These are phyloP conservation scores for Hesperia comma DNA, from an alignment of 2,888 invertebrate genomes.

Conservation along the genomic window DNA sequence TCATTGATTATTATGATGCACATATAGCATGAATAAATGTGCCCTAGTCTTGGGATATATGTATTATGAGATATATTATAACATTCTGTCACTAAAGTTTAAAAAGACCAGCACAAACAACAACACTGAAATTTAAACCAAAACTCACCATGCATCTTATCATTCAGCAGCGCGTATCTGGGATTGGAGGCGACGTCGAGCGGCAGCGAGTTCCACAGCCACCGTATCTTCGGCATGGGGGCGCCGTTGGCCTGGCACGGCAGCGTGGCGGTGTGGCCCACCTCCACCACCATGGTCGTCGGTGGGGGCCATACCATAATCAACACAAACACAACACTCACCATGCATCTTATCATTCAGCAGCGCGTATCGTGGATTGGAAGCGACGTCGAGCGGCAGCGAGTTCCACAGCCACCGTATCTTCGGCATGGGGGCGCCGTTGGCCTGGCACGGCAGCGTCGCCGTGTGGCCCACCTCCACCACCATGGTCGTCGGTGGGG, in stretches of 20 bases:
- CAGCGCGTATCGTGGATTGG: slow-evolving; percentile 93
- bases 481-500: slow-evolving; percentile 95
- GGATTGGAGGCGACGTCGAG: slow-evolving; percentile 92
- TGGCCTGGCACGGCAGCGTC: slow-evolving; percentile 94
- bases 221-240: slow-evolving; percentile 92
- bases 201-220: slow-evolving; percentile 97
- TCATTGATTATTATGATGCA: too few species aligned
- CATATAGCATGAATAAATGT: too few species aligned
- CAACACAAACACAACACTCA: slow-evolving; percentile 73
- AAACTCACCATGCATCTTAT: slow-evolving; percentile 89
- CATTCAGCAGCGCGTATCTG: slow-evolving; percentile 92
- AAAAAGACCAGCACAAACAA: too few species aligned
- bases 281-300: slow-evolving; percentile 97
- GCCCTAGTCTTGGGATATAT: too few species aligned
- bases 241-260: slow-evolving; percentile 94
- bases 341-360: slow-evolving; percentile 91
- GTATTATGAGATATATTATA: too few species aligned
- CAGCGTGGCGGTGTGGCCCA: slow-evolving; percentile 95
- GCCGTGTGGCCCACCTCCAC: slow-evolving; percentile 98
- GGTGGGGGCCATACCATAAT: too few species aligned
- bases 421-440: slow-evolving; percentile 91
- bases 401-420: slow-evolving; percentile 98
- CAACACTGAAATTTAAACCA: too few species aligned
- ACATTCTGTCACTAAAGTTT: too few species aligned
- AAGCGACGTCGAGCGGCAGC: slow-evolving; percentile 92